A percentile compares a stretch with the other conserved stretches of the same genome.
These are phyloP conservation scores for Pelusios castaneus DNA, from an alignment of 2,113 vertebrate genomes.

Conservation along the genomic window DNA sequence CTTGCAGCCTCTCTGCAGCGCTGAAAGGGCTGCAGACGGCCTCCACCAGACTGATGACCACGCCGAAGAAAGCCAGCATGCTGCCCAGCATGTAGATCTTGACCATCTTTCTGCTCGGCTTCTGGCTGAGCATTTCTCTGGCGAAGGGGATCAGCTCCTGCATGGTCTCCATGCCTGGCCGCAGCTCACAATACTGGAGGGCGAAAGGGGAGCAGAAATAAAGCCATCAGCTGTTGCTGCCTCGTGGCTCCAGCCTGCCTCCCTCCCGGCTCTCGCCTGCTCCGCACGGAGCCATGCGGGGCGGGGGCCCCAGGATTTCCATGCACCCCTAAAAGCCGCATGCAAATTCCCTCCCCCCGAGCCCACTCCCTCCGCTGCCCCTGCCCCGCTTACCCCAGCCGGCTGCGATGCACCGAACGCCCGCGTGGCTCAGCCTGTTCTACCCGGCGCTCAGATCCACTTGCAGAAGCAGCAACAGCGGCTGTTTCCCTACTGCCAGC, in stretches of 20 bases:
- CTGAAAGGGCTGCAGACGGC: constrained; percentile 82
- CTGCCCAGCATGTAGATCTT: constrained; percentile 91
- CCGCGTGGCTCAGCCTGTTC: accelerated
- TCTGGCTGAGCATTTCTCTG: constrained; percentile 86
- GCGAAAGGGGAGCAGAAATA: background rate
- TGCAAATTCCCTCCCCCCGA: no score
- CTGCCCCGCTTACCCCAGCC: no score
- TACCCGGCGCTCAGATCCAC: no score
- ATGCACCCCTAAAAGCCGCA: no score
- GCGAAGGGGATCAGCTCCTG: constrained; percentile 89
- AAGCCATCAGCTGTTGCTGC: accelerated
- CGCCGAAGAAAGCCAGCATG: constrained; percentile 84
- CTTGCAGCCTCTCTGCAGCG: constrained; percentile 60
- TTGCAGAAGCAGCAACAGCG: no score
- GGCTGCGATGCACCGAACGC: no score
- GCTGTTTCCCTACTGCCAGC: background rate
- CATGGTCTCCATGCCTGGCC: constrained; percentile 81
- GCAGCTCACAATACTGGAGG: background rate
- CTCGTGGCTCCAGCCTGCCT: no score
- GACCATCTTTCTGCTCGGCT: constrained; percentile 80
- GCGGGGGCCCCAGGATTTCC: no score
- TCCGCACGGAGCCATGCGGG: no score
- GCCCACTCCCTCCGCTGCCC: background rate
- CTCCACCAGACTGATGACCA: constrained; percentile 85
- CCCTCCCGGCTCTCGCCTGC: no score